Conservation (phyloP, 1,140 invertebrate species). For the Chironomus tepperi region DNA sequence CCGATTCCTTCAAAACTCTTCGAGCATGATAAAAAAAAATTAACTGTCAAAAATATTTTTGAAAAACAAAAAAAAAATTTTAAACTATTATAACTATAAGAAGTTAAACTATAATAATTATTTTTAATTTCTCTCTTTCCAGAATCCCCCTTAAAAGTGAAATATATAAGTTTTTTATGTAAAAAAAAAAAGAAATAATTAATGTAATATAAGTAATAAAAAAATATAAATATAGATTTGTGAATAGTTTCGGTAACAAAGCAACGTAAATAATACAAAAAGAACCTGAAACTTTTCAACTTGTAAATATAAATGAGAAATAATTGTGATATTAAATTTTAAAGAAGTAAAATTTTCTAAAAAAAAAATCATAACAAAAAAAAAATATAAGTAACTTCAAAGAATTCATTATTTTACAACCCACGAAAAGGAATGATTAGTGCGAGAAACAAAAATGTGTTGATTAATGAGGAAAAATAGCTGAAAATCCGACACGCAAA, state of each 20-base stretch:
- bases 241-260: conserved; percentile 11
- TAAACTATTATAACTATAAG: not conserved
- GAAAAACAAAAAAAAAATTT: too few species aligned
- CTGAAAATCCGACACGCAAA: not conserved
- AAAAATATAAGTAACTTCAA: not conserved
- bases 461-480: not conserved
- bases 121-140: not conserved
- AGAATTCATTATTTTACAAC: not conserved
- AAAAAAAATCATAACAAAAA: not conserved
- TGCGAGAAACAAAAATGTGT: conserved; percentile 2
- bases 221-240: not conserved
- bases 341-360: conserved; percentile 1
- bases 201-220: not conserved
- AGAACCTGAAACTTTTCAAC: not conserved
- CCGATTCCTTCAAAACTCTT: too few species aligned
- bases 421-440: not conserved
- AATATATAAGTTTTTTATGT: not conserved
- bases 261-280: not conserved
- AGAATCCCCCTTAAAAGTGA: conserved; percentile 19
- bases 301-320: not conserved
- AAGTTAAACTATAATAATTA: too few species aligned
- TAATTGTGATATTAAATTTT: conserved; percentile 22
- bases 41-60: too few species aligned
- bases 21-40: too few species aligned
- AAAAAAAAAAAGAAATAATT: not conserved